These are phyloP conservation scores for Sarcophaga bullata DNA, from an alignment of 1,140 invertebrate species.

Conservation along the genomic window DNA sequence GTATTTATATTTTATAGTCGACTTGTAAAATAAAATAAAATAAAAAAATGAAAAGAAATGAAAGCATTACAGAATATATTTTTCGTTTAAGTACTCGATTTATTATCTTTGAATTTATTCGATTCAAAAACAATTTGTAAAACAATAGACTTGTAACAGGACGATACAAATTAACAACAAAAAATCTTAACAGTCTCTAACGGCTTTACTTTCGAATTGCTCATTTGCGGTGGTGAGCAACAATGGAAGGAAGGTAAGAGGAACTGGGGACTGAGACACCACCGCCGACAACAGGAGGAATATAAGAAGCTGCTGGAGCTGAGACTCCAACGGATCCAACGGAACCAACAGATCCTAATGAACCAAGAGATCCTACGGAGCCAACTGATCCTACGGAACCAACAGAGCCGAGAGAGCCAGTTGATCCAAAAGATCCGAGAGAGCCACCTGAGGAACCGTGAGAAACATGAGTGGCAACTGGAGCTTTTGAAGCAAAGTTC, in stretches of 20 bases:
- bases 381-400: neutral
- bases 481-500: constrained; percentile 58
- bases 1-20: no score
- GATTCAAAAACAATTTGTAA: no score
- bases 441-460: neutral
- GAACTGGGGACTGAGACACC: neutral
- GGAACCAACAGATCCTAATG: neutral
- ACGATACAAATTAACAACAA: constrained; percentile 8
- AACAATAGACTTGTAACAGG: no score
- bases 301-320: neutral
- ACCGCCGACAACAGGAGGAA: neutral
- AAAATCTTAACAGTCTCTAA: constrained; percentile 2
- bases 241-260: neutral
- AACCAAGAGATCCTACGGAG: neutral
- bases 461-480: constrained; percentile 21
- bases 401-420: neutral
- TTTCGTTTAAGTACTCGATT: no score
- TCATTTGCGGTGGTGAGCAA: neutral
- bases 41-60: no score
- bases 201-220: neutral
- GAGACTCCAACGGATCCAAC: neutral
- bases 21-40: no score
- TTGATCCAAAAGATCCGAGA: neutral
- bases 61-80: no score
- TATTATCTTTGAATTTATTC: no score